Evolutionary conservation across 2,113 vertebrate species (phyloP).

Genomic region (Sapayoa aenigma): DNA sequence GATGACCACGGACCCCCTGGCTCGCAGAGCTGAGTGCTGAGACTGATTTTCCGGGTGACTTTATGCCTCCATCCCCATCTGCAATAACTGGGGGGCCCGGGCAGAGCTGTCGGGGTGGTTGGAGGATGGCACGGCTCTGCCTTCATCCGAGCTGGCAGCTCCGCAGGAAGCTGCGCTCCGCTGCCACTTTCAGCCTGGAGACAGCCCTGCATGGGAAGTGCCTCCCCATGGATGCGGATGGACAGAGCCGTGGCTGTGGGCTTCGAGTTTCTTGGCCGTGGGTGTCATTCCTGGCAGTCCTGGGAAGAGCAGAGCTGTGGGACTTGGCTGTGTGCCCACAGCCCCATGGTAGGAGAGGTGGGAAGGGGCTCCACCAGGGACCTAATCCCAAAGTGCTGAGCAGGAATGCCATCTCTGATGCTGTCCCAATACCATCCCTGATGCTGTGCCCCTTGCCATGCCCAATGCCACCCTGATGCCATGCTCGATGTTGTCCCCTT

Average conservation of each 20-base stretch:
- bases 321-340: fast-evolving
- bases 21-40: neutral
- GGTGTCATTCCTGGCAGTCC: neutral
- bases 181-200: neutral
- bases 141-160: conserved; percentile 44
- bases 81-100: neutral
- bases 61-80: neutral
- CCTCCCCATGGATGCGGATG: fast-evolving
- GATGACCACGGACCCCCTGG: neutral
- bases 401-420: fast-evolving
- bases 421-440: neutral
- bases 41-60: neutral
- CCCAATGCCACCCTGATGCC: neutral
- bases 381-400: neutral
- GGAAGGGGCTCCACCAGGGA: neutral
- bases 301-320: neutral
- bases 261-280: fast-evolving
- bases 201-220: neutral
- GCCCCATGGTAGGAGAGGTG: neutral
- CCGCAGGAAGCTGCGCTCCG: neutral
- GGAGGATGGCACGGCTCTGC: neutral
- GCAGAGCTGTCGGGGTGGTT: neutral
- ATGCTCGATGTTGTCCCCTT: neutral
- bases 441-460: neutral
- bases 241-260: fast-evolving